Evolutionary conservation across 2,113 vertebrate species (phyloP).

Genomic region (Myrmecobius fasciatus): DNA sequence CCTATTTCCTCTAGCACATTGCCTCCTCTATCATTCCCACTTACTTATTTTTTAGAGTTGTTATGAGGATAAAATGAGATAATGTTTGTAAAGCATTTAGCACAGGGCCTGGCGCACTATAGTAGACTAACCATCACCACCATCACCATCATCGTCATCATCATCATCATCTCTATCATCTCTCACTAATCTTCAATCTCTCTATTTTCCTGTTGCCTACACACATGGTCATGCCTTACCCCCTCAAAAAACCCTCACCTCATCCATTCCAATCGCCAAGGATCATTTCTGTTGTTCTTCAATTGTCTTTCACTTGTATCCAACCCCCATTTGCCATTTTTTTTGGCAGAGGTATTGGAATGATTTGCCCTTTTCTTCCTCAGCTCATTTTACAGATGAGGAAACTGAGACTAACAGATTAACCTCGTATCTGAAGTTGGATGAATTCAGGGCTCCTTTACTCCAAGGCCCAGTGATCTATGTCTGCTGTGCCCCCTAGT

Average conservation of each 20-base stretch:
- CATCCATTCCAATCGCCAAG: not conserved
- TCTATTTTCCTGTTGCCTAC: not conserved
- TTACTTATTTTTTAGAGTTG: not conserved
- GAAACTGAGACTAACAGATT: not conserved
- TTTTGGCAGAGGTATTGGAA: not conserved
- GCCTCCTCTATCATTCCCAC: not conserved
- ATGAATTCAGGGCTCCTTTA: not conserved
- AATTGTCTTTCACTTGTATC: not conserved
- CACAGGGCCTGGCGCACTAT: not conserved
- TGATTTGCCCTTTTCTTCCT: not conserved
- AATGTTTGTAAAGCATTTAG: not conserved
- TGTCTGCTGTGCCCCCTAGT: not conserved
- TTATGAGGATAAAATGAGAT: not conserved
- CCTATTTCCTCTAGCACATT: not conserved
- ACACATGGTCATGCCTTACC: not conserved
- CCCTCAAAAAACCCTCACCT: not conserved
- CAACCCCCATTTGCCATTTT: no score
- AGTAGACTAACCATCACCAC: not conserved
- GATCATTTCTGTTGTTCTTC: not conserved
- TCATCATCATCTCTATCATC: not conserved
- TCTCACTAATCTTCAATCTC: not conserved
- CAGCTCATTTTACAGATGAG: not conserved
- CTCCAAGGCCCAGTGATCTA: not conserved
- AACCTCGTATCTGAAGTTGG: not conserved
- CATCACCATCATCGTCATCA: rapidly evolving